Percentiles rank a stretch among this genome's conserved stretches.
phyloP scores from a whole-genome alignment of 2,797 vertebrate species.

The Eurystomus glaucurus region DNA sequence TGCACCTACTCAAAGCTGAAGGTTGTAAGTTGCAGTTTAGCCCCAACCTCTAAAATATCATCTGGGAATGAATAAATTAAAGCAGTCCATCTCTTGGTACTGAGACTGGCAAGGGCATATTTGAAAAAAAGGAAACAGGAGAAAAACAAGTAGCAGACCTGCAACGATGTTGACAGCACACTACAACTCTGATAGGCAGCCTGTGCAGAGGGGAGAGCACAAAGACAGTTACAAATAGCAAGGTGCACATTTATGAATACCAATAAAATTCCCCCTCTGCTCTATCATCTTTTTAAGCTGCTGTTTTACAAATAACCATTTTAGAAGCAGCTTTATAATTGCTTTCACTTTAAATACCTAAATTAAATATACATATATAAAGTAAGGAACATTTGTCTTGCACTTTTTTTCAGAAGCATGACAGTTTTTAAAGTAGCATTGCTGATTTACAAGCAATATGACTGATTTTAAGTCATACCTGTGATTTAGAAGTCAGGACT shows the following conservation, averaged over 20 bases:
- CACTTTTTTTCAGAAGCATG: conserved; percentile 28
- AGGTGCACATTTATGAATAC: conserved; percentile 38
- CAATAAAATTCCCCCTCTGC: conserved; percentile 23
- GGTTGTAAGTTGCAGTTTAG: not conserved
- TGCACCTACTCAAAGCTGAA: not conserved
- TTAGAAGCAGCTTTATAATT: conserved; percentile 62
- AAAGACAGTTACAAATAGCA: conserved; percentile 68
- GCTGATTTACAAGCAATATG: conserved; percentile 67
- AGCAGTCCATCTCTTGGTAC: not conserved
- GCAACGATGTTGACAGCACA: not conserved
- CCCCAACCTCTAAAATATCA: not conserved
- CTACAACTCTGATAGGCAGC: conserved; percentile 7
- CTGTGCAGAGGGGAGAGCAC: conserved; percentile 21
- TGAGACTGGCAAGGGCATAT: conserved; percentile 48
- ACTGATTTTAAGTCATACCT: conserved; percentile 48
- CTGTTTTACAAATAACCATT: conserved; percentile 48
- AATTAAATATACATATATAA: conserved; percentile 70
- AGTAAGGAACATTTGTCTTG: conserved; percentile 52
- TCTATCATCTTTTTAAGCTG: conserved; percentile 34
- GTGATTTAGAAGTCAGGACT: conserved; percentile 56
- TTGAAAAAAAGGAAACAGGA: conserved; percentile 39
- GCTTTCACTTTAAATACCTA: conserved; percentile 58
- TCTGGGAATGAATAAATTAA: conserved; percentile 31
- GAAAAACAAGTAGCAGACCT: conserved; percentile 59
- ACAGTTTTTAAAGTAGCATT: conserved; percentile 46